Conservation (phyloP, 2,888 invertebrate genomes). For the Volucella inanis region DNA sequence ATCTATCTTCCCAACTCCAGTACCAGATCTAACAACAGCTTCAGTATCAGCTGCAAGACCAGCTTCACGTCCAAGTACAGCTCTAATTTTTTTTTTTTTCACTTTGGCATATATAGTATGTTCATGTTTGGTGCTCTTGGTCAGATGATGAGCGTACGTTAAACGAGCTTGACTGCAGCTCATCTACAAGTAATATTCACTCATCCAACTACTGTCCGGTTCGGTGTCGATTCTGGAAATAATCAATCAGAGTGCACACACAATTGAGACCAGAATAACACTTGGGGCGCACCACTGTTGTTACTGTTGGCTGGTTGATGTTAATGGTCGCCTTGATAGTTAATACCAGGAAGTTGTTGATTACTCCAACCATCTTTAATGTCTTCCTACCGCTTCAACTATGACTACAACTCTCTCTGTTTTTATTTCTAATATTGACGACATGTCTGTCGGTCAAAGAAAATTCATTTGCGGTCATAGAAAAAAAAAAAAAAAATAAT, state of each 20-base stretch:
- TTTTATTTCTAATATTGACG: slow-evolving; percentile 7
- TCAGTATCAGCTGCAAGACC: no score
- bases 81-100: no score
- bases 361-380: slow-evolving; percentile 49
- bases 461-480: slow-evolving; percentile 41
- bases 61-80: no score
- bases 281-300: slow-evolving; percentile 3
- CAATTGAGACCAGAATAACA: slow-evolving; percentile 49
- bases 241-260: slow-evolving; percentile 66
- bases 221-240: slow-evolving; percentile 58
- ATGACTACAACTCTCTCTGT: not conserved
- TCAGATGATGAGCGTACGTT: slow-evolving; percentile 30
- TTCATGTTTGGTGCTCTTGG: not conserved
- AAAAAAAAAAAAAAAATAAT: slow-evolving; percentile 12
- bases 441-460: slow-evolving; percentile 31
- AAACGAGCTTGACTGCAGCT: not conserved
- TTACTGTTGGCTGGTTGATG: not conserved
- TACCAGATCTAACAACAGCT: no score
- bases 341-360: slow-evolving; percentile 71
- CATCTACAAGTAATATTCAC: slow-evolving; percentile 42
- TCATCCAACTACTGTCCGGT: slow-evolving; percentile 18
- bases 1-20: not conserved
- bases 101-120: no score
- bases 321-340: slow-evolving; percentile 57
- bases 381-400: no score